Percentiles rank a stretch among this genome's conserved stretches.
Evolutionary conservation across 2,113 vertebrate species (phyloP).

Genomic region (Myxocyprinus asiaticus): DNA sequence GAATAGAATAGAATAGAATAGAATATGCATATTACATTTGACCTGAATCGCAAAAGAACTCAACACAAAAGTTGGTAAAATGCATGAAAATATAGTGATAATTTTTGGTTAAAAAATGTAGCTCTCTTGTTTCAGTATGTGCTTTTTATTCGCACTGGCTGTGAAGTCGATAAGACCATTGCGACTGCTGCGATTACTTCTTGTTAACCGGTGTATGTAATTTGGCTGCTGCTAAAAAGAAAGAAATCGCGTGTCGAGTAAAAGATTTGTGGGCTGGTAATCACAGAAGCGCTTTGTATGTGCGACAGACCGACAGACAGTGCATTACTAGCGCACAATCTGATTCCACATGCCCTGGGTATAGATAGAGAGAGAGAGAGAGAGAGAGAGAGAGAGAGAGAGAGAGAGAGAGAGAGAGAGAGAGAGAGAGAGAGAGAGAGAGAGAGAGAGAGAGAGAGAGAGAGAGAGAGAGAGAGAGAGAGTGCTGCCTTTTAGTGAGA

Average conservation of each 20-base stretch:
- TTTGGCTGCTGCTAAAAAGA: slow-evolving; percentile 85
- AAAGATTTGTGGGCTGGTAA: slow-evolving; percentile 81
- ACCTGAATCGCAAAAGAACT: too few relatives aligned
- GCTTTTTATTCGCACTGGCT: not conserved
- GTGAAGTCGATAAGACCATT: slow-evolving; percentile 33
- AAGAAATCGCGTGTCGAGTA: slow-evolving; percentile 76
- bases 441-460: slow-evolving; percentile 65
- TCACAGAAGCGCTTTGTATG: slow-evolving; percentile 87
- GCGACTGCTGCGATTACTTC: slow-evolving; percentile 74
- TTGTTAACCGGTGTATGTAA: slow-evolving; percentile 81
- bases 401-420: slow-evolving; percentile 29
- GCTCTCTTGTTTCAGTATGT: not conserved
- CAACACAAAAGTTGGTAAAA: too few relatives aligned
- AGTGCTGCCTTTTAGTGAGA: slow-evolving; percentile 87
- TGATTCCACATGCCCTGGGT: slow-evolving; percentile 66
- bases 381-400: slow-evolving; percentile 24
- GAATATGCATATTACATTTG: too few relatives aligned
- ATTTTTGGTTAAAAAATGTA: too few relatives aligned
- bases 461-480: slow-evolving; percentile 50
- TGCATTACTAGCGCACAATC: slow-evolving; percentile 79
- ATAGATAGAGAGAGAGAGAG: slow-evolving; percentile 26
- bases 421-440: slow-evolving; percentile 63
- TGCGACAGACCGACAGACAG: slow-evolving; percentile 71
- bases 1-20: too few relatives aligned
- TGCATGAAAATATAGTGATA: too few relatives aligned